Base-by-base conservation (phyloP, 2,888 invertebrate genomes). In the Gonocerus acuteangulatus region DNA sequence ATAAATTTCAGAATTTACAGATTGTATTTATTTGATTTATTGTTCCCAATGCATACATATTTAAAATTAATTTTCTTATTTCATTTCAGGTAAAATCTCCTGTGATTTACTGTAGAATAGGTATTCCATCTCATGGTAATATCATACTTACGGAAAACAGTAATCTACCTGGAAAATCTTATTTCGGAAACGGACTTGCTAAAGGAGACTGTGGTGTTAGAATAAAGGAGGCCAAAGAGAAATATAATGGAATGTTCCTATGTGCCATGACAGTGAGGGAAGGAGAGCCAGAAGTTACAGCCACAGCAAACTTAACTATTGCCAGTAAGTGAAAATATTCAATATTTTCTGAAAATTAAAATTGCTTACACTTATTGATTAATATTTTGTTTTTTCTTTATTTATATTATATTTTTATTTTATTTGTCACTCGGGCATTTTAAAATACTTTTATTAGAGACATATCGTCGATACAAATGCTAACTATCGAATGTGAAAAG, bases 301-400 rank as follows among this genome's bases (percentile, higher is more conserved):
- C 80, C 16, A 73, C 72, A 7, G 82, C 86, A 77, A 78, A 77
- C 49, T 77, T 89, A 11, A 75, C 82, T 2, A 85, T 89, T 34
- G 88, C 88, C 62, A 78, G 89, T 89, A 73, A 80, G 87, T 54
- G n/a, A 51, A n/a, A n/a, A n/a, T n/a, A n/a, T n/a, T n/a, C n/a
- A n/a, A n/a, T n/a, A n/a, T n/a, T 34, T 56, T 19, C 27, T 16
- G n/a, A 23, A 23, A 18, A 21, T 4, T 21, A 21, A 3, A 15
- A 3, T 48, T 7, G 4, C 22, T 18, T 21, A 7, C 4, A 7
- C 4, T 4, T 4, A 13, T 42, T 9, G 13, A 9, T 3, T 9
- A 15, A 15, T 42, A 15, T 42, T 42, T 42, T 42, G 3, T 42
- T 42, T 16, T 18, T n/a, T n/a, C n/a, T n/a, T n/a, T n/a, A n/a